These are phyloP conservation scores for Drosophila hawaiiensis DNA, from an alignment of 2,888 invertebrate species.

Conservation along the genomic window DNA sequence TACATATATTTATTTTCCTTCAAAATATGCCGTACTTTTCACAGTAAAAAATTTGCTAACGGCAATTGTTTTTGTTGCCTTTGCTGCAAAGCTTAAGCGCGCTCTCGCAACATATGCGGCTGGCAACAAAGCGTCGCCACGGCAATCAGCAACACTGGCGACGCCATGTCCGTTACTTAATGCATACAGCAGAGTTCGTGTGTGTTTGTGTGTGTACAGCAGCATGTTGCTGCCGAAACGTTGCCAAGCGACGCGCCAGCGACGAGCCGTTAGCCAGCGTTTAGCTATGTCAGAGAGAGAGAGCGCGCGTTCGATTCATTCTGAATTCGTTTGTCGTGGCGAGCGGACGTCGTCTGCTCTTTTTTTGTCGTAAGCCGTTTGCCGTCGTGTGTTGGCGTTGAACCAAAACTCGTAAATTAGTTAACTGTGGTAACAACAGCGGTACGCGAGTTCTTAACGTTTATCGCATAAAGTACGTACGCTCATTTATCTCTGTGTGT, in stretches of 20 bases:
- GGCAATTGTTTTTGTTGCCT: conserved; percentile 2
- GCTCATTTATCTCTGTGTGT: conserved; percentile 33
- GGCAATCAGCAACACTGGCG: neutral
- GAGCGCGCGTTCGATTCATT: conserved; percentile 44
- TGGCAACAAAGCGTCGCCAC: conserved; percentile 21
- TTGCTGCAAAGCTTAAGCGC: conserved; percentile 3
- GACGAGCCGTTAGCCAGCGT: conserved; percentile 6
- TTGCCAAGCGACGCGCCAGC: conserved; percentile 16
- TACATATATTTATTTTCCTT: neutral
- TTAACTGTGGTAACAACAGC: conserved; percentile 55
- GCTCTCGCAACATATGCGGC: conserved; percentile 36
- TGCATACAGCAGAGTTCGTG: neutral
- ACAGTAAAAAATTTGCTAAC: conserved; percentile 1
- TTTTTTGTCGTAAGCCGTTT: conserved; percentile 23
- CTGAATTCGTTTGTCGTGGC: conserved; percentile 61
- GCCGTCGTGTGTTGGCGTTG: conserved; percentile 39
- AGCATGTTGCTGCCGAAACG: conserved; percentile 30
- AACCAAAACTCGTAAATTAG: conserved; percentile 37
- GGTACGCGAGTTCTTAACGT: conserved; percentile 55
- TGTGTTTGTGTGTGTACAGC: neutral
- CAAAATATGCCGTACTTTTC: neutral
- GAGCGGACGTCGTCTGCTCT: conserved; percentile 49
- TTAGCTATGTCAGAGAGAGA: conserved; percentile 30
- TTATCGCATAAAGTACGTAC: conserved; percentile 27
- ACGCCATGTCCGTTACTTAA: conserved; percentile 7